Evolutionary conservation across 2,797 vertebrate genomes (phyloP).

Genomic region (Coranthus polyacanthus): DNA sequence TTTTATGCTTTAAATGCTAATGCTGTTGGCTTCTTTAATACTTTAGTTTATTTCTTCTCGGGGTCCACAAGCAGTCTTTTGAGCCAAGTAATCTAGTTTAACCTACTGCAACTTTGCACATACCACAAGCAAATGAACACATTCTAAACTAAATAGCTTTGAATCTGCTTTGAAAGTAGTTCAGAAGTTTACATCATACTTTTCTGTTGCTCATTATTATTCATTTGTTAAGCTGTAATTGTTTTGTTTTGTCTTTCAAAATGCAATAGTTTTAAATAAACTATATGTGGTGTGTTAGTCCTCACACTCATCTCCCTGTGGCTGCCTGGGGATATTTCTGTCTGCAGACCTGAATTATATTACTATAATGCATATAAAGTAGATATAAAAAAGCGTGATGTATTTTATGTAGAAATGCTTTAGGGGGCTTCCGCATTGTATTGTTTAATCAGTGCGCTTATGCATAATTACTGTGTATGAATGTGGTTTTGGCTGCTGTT

Average conservation of each 20-base stretch:
- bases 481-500: conserved; percentile 1
- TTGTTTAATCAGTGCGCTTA: conserved; percentile 31
- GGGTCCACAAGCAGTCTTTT: no score
- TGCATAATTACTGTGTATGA: conserved; percentile 33
- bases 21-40: no score
- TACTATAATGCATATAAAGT: conserved; percentile 10
- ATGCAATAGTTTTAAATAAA: not conserved
- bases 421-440: conserved; percentile 9
- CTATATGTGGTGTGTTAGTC: conserved; percentile 1
- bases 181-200: not conserved
- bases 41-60: no score
- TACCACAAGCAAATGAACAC: not conserved
- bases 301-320: not conserved
- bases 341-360: conserved; percentile 24
- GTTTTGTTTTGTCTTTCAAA: conserved; percentile 5
- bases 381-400: conserved; percentile 5
- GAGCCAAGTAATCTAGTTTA: no score
- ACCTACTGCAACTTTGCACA: not conserved
- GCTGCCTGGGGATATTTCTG: conserved; percentile 5
- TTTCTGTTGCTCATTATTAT: not conserved
- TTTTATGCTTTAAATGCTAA: no score
- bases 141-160: not conserved
- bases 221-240: not conserved
- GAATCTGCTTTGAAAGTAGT: not conserved
- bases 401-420: conserved; percentile 22